phyloP scores from a whole-genome alignment of 2,113 vertebrate genomes.

The Typhlomys cinereus region DNA sequence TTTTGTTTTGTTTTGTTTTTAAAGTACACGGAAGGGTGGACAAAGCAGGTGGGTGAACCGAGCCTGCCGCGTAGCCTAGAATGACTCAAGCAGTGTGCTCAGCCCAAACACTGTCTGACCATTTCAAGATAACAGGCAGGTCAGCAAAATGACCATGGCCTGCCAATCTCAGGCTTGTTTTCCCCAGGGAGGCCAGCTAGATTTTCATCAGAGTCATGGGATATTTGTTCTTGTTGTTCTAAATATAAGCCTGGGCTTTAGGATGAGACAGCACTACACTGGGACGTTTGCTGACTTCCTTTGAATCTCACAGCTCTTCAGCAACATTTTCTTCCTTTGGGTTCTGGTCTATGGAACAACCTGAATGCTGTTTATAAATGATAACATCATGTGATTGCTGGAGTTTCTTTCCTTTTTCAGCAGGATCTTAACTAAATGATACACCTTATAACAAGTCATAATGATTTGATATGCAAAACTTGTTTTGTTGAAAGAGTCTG shows the following conservation, averaged over 20 bases:
- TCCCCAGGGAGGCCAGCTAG: constrained; percentile 26
- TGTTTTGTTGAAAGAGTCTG: not conserved
- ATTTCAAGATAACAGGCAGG: constrained; percentile 34
- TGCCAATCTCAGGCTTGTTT: not conserved
- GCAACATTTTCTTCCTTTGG: not conserved
- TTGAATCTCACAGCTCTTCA: not conserved
- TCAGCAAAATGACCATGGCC: constrained; percentile 16
- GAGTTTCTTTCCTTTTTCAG: not conserved
- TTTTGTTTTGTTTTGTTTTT: no score
- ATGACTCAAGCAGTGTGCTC: not conserved
- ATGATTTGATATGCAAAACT: not conserved
- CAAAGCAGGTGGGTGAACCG: not conserved
- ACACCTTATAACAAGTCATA: not conserved
- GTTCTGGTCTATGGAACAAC: not conserved
- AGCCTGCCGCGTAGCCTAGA: not conserved
- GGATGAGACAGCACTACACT: not conserved
- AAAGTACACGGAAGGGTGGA: not conserved
- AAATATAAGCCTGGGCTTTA: constrained; percentile 41
- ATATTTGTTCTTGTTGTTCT: constrained; percentile 19
- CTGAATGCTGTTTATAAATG: not conserved
- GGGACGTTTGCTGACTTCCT: not conserved
- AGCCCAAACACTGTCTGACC: constrained; percentile 5
- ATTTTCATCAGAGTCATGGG: constrained; percentile 41
- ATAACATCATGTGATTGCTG: not conserved
- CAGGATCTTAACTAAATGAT: not conserved